Conservation (phyloP, 1,140 invertebrate species). For the Pararge aegeria region DNA sequence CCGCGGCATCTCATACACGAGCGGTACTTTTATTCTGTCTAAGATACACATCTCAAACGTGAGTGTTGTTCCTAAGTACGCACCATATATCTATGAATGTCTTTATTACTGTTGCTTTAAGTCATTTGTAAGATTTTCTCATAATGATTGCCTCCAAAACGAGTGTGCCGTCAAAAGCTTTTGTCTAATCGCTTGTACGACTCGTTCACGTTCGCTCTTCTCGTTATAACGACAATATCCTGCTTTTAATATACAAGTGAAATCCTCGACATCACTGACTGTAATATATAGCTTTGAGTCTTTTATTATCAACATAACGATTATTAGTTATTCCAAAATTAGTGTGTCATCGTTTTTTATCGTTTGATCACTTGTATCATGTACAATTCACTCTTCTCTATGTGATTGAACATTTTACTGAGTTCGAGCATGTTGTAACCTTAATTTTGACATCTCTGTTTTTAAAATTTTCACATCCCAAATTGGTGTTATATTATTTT, state of each 20-base stretch:
- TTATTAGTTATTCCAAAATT: too few relatives aligned
- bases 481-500: too few relatives aligned
- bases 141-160: slow-evolving; percentile 78
- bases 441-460: too few relatives aligned
- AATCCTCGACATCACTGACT: not conserved
- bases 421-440: too few relatives aligned
- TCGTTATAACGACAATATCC: slow-evolving; percentile 35
- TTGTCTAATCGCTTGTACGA: slow-evolving; percentile 69
- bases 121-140: slow-evolving; percentile 79
- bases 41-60: slow-evolving; percentile 73
- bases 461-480: too few relatives aligned
- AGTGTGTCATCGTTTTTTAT: too few relatives aligned
- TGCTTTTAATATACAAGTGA: slow-evolving; percentile 16
- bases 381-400: too few relatives aligned
- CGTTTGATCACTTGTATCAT: too few relatives aligned
- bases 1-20: slow-evolving; percentile 61
- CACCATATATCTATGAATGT: slow-evolving; percentile 74
- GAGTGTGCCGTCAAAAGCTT: slow-evolving; percentile 72
- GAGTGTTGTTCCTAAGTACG: slow-evolving; percentile 72
- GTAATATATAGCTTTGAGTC: too few relatives aligned
- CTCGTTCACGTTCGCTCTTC: slow-evolving; percentile 44
- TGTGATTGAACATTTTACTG: too few relatives aligned
- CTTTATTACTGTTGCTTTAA: slow-evolving; percentile 74
- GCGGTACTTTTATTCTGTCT: slow-evolving; percentile 74
- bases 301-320: too few relatives aligned